Base-by-base conservation (phyloP, 2,888 invertebrate genomes). In the Malthinus seriepunctatus region DNA sequence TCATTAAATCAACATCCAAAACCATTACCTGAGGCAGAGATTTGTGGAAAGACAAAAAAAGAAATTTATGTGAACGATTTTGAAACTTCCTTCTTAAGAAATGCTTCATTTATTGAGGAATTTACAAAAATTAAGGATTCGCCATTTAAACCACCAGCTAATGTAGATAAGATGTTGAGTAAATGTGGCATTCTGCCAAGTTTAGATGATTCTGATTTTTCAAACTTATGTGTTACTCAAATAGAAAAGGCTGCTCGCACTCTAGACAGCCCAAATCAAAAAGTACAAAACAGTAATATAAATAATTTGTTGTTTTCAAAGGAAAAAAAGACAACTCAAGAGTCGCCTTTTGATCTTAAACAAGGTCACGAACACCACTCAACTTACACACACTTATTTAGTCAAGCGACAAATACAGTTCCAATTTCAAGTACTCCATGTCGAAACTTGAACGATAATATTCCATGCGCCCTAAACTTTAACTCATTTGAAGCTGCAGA, bases 211-310 rank as follows among this genome's bases (percentile, higher is more conserved):
- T 49, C 55, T 10, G 49, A 59, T 49, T 61, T 65, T 38, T 33
- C 62, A 11, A 51, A 65, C 8, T 42, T 66, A n/a, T 38, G 62
- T 10, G 56, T 64, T 15, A 63, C 65, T n/a, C 56, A 66, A 34
- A 14, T 60, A 23, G 23, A 23, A 23, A 23, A 23, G 2, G 23
- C 23, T 2, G 23, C 23, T 23, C 5, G 3, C 5, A 23, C 3
- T 23, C 5, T 23, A 1, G 56, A 62, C 38, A 62, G 57, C 45
- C 51, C 64, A 8, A 34, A 7, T 12, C n/a, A 5, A 34, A 47
- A 46, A 12, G 33, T 4, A 10, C 7, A 34, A 34, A 1, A 12
- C 15, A 23, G 4, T 32, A 23, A 23, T 23, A 5, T 23, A 23
- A 23, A 5, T 23, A 23, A 23, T 23, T 23, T 23, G 23, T 23